phyloP scores from a whole-genome alignment of 2,797 vertebrate genomes.

The Tragopan temminckii region DNA sequence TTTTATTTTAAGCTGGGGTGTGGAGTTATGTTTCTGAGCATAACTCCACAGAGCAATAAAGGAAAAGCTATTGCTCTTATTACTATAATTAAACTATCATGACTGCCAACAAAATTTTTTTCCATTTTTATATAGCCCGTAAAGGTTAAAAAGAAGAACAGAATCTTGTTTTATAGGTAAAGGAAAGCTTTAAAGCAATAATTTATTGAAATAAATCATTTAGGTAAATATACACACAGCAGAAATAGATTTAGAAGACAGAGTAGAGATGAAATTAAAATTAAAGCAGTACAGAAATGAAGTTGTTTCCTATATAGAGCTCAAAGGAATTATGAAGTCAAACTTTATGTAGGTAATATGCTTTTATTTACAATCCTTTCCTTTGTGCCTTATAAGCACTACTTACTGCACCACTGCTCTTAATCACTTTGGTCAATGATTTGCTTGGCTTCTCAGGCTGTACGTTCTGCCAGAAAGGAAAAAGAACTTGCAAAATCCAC shows the following conservation, averaged over 20 bases:
- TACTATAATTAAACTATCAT: constrained; percentile 25
- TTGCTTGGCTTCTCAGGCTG: neutral
- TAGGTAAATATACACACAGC: neutral
- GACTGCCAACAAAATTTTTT: neutral
- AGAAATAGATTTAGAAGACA: neutral
- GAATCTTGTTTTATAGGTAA: neutral
- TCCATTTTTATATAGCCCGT: neutral
- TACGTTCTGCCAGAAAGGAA: neutral
- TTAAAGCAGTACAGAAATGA: neutral
- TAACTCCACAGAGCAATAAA: neutral
- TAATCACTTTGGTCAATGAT: neutral
- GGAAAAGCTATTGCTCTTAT: constrained; percentile 38
- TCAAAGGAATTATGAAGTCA: neutral
- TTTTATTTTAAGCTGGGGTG: constrained; percentile 26
- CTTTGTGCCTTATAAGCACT: neutral
- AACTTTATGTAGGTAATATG: neutral
- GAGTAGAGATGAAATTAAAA: neutral
- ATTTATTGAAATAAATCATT: neutral
- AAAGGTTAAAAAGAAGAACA: neutral
- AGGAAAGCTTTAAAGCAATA: neutral
- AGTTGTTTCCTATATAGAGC: neutral
- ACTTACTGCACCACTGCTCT: neutral
- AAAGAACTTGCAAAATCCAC: neutral
- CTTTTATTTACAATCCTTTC: neutral
- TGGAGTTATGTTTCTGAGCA: neutral